Evolutionary conservation across 2,888 invertebrate genomes (phyloP).

Genomic region (Lycia hirtaria): DNA sequence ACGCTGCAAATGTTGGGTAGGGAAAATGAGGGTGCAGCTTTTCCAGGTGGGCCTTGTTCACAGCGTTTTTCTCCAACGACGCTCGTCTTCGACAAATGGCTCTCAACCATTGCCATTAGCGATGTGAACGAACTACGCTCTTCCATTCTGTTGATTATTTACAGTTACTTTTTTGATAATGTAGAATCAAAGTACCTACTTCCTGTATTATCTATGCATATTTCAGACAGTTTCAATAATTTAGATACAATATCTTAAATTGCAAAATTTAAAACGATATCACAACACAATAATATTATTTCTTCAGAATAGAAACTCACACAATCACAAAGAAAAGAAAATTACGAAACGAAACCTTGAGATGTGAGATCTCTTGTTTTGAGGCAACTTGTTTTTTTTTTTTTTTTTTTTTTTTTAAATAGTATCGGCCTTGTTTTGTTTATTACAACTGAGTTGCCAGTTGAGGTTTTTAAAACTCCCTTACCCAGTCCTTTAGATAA

Average conservation of each 20-base stretch:
- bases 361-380: too few species aligned
- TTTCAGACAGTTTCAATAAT: too few species aligned
- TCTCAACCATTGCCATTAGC: constrained; percentile 69
- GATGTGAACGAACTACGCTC: constrained; percentile 71
- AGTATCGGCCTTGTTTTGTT: too few species aligned
- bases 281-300: background rate
- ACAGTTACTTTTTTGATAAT: background rate
- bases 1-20: constrained; percentile 33
- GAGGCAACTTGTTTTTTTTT: background rate
- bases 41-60: constrained; percentile 25
- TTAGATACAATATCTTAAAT: background rate
- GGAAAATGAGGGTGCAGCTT: constrained; percentile 37
- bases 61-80: constrained; percentile 49
- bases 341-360: too few species aligned
- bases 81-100: constrained; percentile 70
- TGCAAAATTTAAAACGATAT: background rate
- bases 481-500: too few species aligned
- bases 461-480: too few species aligned
- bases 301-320: background rate
- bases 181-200: too few species aligned
- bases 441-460: too few species aligned
- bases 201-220: too few species aligned
- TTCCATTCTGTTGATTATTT: constrained; percentile 52
- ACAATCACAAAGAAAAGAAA: background rate
- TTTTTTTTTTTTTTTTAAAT: too few species aligned